A percentile compares a stretch with the other conserved stretches of the same genome.
These are phyloP conservation scores for Dendrophyllia cribrosa DNA, from an alignment of 64 coral and sea anemone species.

Conservation along the genomic window DNA sequence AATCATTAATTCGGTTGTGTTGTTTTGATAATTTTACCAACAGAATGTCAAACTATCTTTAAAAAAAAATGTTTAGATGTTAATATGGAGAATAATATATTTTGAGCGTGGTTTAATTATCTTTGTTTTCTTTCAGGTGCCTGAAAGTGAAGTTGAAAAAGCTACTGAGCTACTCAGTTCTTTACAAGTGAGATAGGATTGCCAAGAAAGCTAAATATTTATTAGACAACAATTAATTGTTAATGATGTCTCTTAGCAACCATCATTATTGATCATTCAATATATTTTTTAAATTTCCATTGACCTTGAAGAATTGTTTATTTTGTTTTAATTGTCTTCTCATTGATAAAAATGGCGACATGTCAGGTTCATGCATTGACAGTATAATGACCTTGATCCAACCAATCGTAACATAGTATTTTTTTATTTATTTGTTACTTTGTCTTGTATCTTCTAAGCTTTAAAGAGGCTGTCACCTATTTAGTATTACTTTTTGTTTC, in stretches of 20 bases:
- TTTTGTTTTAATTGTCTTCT: background rate
- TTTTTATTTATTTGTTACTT: no score
- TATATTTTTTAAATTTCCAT: background rate
- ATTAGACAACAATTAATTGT: background rate
- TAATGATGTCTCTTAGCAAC: background rate
- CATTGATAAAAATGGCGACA: no score
- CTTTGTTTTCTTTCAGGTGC: constrained; percentile 20
- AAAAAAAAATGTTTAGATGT: no score
- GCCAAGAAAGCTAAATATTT: background rate
- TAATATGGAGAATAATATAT: background rate
- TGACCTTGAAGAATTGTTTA: background rate
- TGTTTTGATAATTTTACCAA: no score
- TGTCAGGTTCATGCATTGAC: no score
- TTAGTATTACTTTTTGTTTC: no score
- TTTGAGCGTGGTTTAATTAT: background rate
- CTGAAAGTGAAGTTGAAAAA: constrained; percentile 36
- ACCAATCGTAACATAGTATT: no score
- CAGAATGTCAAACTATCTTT: no score
- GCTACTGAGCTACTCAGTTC: constrained; percentile 30
- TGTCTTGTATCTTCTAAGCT: no score
- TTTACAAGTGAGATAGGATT: constrained; percentile 12
- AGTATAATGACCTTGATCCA: no score
- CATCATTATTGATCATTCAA: background rate
- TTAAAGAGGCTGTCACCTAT: no score
- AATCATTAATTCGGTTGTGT: no score